A percentile compares a stretch with the other conserved stretches of the same genome.
Evolutionary conservation across 1,140 invertebrate species (phyloP).

Genomic region (Sinonovacula constricta): DNA sequence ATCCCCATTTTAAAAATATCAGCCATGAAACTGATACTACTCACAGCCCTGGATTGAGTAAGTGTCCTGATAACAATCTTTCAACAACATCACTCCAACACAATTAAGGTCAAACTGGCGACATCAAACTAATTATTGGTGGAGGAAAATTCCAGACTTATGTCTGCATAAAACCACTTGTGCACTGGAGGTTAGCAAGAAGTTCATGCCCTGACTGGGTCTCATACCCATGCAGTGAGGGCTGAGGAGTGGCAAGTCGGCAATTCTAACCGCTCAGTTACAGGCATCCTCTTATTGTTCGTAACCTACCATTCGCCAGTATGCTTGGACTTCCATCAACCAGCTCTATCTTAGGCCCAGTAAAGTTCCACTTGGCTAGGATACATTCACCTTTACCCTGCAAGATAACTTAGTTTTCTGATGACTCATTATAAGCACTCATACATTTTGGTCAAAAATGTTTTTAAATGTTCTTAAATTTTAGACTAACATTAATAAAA

Average conservation of each 20-base stretch:
- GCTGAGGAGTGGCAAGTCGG: background rate
- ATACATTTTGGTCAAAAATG: background rate
- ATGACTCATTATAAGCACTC: constrained; percentile 4
- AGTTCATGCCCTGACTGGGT: background rate
- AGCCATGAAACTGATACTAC: no score
- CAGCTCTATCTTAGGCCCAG: constrained; percentile 23
- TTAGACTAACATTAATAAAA: background rate
- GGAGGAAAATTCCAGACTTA: background rate
- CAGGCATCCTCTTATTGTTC: no score
- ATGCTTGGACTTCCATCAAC: constrained; percentile 10
- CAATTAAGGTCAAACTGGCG: no score
- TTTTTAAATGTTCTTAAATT: background rate
- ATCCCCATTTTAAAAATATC: no score
- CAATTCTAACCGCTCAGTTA: background rate
- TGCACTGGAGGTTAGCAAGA: background rate
- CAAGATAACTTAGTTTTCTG: background rate
- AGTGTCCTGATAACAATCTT: no score
- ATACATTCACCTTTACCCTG: constrained; percentile 56
- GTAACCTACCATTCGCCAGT: constrained; percentile 24
- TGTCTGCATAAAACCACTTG: background rate
- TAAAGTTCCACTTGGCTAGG: constrained; percentile 52
- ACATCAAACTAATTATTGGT: no score
- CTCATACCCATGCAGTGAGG: background rate
- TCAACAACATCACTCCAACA: no score
- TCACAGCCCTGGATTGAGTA: no score